Percentiles rank a stretch among this genome's conserved stretches.
Evolutionary conservation across 1,140 invertebrate genomes (phyloP).

Genomic region (Phortica variegata): DNA sequence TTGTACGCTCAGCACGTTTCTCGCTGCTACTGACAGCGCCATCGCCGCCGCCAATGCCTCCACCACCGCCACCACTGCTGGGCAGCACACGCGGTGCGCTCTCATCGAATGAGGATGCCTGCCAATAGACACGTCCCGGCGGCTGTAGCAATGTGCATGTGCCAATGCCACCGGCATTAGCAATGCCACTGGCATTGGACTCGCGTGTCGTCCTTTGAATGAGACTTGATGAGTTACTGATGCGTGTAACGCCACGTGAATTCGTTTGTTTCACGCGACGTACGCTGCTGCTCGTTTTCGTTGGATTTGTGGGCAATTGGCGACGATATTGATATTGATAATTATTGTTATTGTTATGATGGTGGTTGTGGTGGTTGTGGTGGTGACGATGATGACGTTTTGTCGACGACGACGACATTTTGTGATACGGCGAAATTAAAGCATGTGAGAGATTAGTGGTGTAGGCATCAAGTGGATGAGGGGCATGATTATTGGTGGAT

Average conservation of each 20-base stretch:
- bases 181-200: too few species aligned
- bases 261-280: conserved; percentile 30
- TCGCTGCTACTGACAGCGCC: conserved; percentile 28
- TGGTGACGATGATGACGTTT: conserved; percentile 36
- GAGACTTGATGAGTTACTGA: conserved; percentile 51
- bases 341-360: conserved; percentile 17
- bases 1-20: conserved; percentile 48
- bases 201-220: conserved; percentile 43
- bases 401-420: conserved; percentile 30
- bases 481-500: background rate
- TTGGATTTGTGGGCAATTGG: conserved; percentile 8
- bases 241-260: conserved; percentile 19
- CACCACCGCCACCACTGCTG: conserved; percentile 63
- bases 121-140: conserved; percentile 44
- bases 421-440: conserved; percentile 43
- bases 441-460: conserved; percentile 36
- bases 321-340: conserved; percentile 23
- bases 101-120: conserved; percentile 59
- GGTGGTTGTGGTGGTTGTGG: conserved; percentile 28
- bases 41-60: conserved; percentile 53
- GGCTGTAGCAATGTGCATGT: conserved; percentile 42
- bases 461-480: conserved; percentile 12
- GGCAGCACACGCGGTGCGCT: conserved; percentile 60
- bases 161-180: conserved; percentile 1
- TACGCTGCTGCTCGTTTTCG: conserved; percentile 30